phyloP scores from a whole-genome alignment of 2,113 vertebrate genomes.

The Tympanuchus pallidicinctus region DNA sequence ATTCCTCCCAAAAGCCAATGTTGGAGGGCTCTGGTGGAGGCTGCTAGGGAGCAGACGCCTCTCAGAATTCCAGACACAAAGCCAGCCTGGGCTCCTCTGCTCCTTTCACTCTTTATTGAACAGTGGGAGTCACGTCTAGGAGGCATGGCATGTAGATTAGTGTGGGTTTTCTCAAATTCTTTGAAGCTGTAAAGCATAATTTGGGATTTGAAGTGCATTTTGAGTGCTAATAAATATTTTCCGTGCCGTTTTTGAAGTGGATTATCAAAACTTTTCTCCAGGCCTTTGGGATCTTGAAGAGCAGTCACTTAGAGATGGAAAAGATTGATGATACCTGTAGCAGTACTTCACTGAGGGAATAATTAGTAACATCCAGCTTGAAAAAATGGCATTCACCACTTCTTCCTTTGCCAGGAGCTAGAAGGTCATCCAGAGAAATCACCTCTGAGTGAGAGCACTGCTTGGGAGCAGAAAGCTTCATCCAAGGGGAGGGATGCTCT shows the following conservation, averaged over 20 bases:
- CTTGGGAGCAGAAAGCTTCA: background rate
- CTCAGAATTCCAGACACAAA: background rate
- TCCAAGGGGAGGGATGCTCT: background rate
- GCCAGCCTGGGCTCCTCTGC: background rate
- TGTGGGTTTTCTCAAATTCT: background rate
- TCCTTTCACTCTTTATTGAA: background rate
- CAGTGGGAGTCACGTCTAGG: background rate
- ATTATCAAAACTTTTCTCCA: slow-evolving; percentile 6
- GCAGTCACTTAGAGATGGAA: background rate
- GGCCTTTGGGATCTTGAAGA: background rate
- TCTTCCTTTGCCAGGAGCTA: background rate
- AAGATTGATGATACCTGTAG: slow-evolving; percentile 9
- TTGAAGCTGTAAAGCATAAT: background rate
- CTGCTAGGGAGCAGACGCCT: rapidly evolving
- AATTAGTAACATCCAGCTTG: slow-evolving; percentile 41
- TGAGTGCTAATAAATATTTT: background rate
- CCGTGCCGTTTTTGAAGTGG: background rate
- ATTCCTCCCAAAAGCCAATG: rapidly evolving
- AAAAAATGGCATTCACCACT: background rate
- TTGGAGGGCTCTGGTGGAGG: background rate
- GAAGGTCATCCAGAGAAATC: background rate
- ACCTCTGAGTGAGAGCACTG: background rate
- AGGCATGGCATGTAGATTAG: rapidly evolving
- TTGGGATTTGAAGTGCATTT: background rate
- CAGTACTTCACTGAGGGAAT: background rate